Evolutionary conservation across 1,140 invertebrate genomes (phyloP), one percentile per base, ranked within the genome.

Genomic region (Caenorhabditis briggsae): DNA sequence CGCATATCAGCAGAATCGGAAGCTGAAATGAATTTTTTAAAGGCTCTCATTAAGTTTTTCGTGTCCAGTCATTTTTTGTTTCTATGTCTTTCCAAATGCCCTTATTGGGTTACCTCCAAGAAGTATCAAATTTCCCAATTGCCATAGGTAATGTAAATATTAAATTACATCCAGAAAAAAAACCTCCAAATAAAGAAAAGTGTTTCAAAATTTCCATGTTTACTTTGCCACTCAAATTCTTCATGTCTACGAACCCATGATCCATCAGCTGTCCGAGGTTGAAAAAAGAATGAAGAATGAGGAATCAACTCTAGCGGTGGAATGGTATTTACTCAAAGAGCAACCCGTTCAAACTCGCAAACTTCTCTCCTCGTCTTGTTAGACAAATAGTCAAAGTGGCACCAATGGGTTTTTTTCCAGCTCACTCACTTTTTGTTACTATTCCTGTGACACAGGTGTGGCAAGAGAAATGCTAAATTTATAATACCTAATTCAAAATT

Each of bases 281-380:
- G 18, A 78, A 50, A 23, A 43, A 18, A 46, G 23, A 16, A 48
- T 9, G 53, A 78, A 23, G 50, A 78, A 50, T 50, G 46, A 43
- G 41, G 46, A 70, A 70, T 48, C 64, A 70, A 70, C 64, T 50
- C n/a, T 50, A 78, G 70, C 70, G 23, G 8, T n/a, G 46, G 70
- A 2, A 50, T 50, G 5, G 46, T 78, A 78, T 78, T 78, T 78
- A 41, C 46, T 50, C 46, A 78, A 78, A 78, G 70, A 78, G 70
- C 70, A 78, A 78, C 70, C 70, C 70, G 70, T 78, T 78, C 70
- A 50, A 78, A 50, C 70, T 78, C 70, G 70, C 70, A 78, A 50
- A 70, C 65, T 33, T 33, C 33, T 70, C 23, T 70, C 18, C 43
- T 48, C 70, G 46, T 48, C 70, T 78, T 50, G 70, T 48, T 78